A percentile compares a stretch with the other conserved stretches of the same genome.
Conservation (phyloP, 1,140 invertebrate species). For the Piezodorus guildinii region DNA sequence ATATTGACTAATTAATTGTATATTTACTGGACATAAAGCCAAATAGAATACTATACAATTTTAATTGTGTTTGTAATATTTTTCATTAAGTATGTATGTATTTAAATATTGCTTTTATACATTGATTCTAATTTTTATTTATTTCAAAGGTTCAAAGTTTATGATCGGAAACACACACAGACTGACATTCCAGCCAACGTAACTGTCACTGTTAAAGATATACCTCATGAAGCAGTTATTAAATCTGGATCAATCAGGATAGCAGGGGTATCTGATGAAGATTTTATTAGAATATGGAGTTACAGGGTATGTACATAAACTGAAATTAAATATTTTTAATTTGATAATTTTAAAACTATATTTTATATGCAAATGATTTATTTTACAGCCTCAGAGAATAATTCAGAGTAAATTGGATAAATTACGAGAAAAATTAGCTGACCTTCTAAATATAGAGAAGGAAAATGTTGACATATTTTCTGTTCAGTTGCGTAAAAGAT, state of each 20-base stretch:
- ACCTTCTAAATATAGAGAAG: slow-evolving; percentile 66
- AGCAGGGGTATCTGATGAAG: slow-evolving; percentile 88
- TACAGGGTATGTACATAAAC: slow-evolving; percentile 47
- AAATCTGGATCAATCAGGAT: slow-evolving; percentile 91
- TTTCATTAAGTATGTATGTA: too few relatives aligned
- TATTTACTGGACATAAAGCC: too few relatives aligned
- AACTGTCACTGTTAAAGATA: slow-evolving; percentile 82
- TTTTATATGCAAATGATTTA: not conserved
- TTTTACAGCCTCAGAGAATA: slow-evolving; percentile 53
- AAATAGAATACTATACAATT: too few relatives aligned
- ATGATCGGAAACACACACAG: slow-evolving; percentile 81
- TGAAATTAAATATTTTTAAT: not conserved
- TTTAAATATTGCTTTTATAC: too few relatives aligned
- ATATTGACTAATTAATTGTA: too few relatives aligned
- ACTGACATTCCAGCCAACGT: slow-evolving; percentile 86
- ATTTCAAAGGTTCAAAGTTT: slow-evolving; percentile 61
- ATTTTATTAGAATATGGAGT: slow-evolving; percentile 90
- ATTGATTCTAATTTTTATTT: too few relatives aligned
- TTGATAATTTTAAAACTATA: not conserved
- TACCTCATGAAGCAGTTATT: slow-evolving; percentile 86
- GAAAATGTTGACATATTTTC: slow-evolving; percentile 94
- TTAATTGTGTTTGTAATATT: too few relatives aligned
- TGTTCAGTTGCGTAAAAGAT: slow-evolving; percentile 71
- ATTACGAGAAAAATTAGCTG: slow-evolving; percentile 75
- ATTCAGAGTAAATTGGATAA: slow-evolving; percentile 77